Evolutionary conservation across 35 echinoderm and acorn worm species (phyloP).

Genomic region (Heliocidaris tuberculata): DNA sequence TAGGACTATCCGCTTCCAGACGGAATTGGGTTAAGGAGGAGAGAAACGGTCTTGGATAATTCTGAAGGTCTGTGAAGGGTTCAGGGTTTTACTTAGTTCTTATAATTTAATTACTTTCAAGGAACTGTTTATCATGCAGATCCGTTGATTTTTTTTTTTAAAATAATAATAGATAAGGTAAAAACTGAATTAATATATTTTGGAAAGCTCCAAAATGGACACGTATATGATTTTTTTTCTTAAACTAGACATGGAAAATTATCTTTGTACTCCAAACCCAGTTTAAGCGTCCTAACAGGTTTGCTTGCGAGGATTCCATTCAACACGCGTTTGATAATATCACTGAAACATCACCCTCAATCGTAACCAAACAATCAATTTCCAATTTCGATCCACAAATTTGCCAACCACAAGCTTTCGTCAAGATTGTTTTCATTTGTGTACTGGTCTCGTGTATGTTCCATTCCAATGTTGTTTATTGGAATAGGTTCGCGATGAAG

Average conservation of each 20-base stretch:
- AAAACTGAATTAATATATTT: too few relatives aligned
- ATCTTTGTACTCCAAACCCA: neutral
- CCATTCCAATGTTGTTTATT: neutral
- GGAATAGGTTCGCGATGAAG: neutral
- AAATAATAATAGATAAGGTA: too few relatives aligned
- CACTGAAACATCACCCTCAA: neutral
- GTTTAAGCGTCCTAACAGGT: neutral
- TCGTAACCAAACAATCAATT: neutral
- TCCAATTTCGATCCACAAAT: neutral
- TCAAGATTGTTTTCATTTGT: neutral
- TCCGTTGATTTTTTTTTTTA: too few relatives aligned
- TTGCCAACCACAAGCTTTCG: neutral
- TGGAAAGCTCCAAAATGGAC: too few relatives aligned
- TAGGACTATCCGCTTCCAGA: too few relatives aligned
- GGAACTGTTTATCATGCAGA: too few relatives aligned
- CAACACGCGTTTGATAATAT: neutral
- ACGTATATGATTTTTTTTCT: neutral
- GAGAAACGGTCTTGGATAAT: too few relatives aligned
- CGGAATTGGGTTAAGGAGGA: too few relatives aligned
- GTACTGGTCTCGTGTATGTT: conserved; percentile 7
- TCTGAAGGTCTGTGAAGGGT: too few relatives aligned
- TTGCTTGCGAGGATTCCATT: neutral
- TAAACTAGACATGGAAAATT: neutral
- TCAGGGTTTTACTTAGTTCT: too few relatives aligned
- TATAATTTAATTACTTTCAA: too few relatives aligned